Conservation (phyloP, 2,113 vertebrate species). For the Alethe castanea region DNA sequence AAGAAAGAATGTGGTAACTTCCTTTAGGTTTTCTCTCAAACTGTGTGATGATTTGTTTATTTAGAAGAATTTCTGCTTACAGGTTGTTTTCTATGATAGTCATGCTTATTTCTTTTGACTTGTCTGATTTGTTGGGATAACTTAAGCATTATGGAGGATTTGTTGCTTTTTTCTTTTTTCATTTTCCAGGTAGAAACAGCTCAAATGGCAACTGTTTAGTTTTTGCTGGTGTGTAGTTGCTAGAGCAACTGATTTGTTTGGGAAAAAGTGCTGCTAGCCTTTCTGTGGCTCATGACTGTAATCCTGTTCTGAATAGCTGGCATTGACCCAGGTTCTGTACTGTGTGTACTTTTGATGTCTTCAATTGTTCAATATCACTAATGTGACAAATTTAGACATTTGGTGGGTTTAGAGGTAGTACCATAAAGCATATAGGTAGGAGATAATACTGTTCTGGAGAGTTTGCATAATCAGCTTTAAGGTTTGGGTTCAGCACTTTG, state of each 20-base stretch:
- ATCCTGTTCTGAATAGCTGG: constrained; percentile 14
- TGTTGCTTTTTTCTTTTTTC: neutral
- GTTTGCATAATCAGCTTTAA: neutral
- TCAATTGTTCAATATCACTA: neutral
- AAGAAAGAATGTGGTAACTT: constrained; percentile 38
- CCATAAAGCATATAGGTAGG: neutral
- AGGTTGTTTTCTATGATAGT: neutral
- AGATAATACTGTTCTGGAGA: neutral
- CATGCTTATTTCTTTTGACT: neutral
- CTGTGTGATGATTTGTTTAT: neutral
- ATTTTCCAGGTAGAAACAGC: neutral
- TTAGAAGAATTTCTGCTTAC: neutral
- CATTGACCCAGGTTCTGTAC: neutral
- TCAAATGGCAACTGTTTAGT: neutral
- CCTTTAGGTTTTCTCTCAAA: neutral
- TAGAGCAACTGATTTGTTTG: constrained; percentile 40
- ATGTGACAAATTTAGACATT: neutral
- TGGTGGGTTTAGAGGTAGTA: neutral
- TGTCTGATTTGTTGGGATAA: neutral
- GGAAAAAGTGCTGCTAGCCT: neutral
- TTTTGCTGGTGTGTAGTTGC: constrained; percentile 3
- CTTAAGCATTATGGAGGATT: neutral
- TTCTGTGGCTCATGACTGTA: neutral
- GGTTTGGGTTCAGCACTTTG: neutral
- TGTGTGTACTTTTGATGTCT: neutral